Evolutionary conservation across 2,113 vertebrate genomes (phyloP).

Genomic region (Ptychochromis oligacanthus): DNA sequence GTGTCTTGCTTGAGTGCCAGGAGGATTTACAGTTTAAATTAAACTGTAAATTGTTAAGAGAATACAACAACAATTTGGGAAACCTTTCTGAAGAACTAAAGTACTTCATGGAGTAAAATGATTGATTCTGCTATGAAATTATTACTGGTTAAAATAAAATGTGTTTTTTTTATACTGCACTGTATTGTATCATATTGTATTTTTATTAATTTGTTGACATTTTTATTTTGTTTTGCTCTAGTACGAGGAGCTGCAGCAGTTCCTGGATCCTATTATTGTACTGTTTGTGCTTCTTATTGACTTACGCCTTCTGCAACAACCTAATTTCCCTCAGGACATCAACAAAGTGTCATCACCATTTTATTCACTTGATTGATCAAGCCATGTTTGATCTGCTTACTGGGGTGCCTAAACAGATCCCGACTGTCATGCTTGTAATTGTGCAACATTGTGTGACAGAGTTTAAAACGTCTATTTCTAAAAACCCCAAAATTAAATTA

Average conservation of each 20-base stretch:
- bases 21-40: neutral
- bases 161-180: neutral
- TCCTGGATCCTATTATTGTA: neutral
- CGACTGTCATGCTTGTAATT: neutral
- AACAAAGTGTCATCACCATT: slow-evolving; percentile 47
- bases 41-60: too few relatives aligned
- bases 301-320: slow-evolving; percentile 17
- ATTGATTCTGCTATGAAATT: neutral
- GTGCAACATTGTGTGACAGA: neutral
- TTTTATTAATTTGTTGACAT: neutral
- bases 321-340: slow-evolving; percentile 42
- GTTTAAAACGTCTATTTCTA: slow-evolving; percentile 9
- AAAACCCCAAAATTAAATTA: slow-evolving; percentile 17
- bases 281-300: slow-evolving; percentile 22
- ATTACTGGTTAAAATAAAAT: neutral
- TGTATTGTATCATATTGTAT: neutral
- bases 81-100: neutral
- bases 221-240: neutral
- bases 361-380: slow-evolving; percentile 53
- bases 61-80: neutral
- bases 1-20: neutral
- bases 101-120: neutral
- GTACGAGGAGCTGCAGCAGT: neutral
- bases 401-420: neutral
- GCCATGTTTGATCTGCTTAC: slow-evolving; percentile 34